Evolutionary conservation across 2,113 vertebrate species (phyloP), one percentile per base, ranked within the genome.

Genomic region (Peromyscus leucopus): DNA sequence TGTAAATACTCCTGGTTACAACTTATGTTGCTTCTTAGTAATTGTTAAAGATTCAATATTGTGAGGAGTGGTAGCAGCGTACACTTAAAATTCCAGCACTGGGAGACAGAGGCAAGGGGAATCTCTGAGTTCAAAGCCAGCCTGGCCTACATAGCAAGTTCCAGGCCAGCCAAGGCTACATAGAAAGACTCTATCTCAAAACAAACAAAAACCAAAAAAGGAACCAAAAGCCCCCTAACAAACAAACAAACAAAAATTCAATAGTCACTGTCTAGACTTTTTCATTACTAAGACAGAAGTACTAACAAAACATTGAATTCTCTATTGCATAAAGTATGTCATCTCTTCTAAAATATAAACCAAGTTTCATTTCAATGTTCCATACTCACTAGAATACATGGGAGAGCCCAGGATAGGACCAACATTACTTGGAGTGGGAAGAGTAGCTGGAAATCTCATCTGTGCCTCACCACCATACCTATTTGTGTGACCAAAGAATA

Each of bases 391-490:
- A 84, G 99, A 80, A 96, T 98, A 98, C 92, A 99, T 93, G 86
- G 99, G 99, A 93, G 99, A 99, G 72, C 99, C 98, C 87, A 99
- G 98, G 90, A 99, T 94, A 55, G 99, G 99, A 51, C 99, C 99
- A 15, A 99, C 98, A 0, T 98, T 99, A 94, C 99, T 99, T 21
- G 99, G 99, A 94, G 99, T 97, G 3, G 98, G 96, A 72, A 99
- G 95, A 86, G 99, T 97, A 75, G 99, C 98, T 0, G 99, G 99
- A 97, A 99, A 99, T 94, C 99, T 99, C 99, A 99, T 99, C 98
- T 99, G 99, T 76, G 99, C 99, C 98, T 99, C 99, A 96, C 99
- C 99, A 46, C 99, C 99, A 24, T 99, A 99, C 97, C 99, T 99
- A 1, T 95, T 96, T 61, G 98, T 96, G 57, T 80, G 28, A 74